These are phyloP conservation scores for Paratilapia polleni DNA, from an alignment of 2,113 vertebrate species.

Conservation along the genomic window DNA sequence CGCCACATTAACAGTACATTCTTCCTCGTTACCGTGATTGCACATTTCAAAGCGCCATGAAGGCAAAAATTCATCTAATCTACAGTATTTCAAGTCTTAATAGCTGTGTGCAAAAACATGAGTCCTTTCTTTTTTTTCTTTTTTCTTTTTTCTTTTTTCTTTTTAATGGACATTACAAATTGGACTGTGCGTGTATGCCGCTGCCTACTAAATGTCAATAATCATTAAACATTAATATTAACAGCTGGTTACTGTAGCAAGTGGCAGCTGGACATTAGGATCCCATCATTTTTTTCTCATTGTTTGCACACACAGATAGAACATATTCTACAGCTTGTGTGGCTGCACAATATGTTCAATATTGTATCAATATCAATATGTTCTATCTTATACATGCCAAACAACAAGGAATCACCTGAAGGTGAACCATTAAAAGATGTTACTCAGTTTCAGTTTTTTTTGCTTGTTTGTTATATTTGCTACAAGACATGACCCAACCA, in stretches of 20 bases:
- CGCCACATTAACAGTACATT: neutral
- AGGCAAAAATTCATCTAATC: neutral
- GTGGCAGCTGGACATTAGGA: neutral
- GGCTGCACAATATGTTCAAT: too few relatives aligned
- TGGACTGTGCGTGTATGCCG: neutral
- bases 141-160: neutral
- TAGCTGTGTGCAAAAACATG: neutral
- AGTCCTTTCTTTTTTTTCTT: neutral
- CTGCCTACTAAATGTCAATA: neutral
- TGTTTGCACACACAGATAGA: neutral
- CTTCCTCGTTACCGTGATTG: neutral
- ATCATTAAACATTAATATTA: slow-evolving; percentile 16
- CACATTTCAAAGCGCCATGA: neutral
- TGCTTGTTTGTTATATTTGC: neutral
- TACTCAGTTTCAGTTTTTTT: neutral
- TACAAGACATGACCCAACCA: neutral
- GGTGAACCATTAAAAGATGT: rapidly evolving
- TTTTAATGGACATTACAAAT: too few relatives aligned
- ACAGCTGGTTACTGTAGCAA: neutral
- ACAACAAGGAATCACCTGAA: neutral
- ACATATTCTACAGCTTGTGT: neutral
- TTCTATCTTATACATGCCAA: rapidly evolving
- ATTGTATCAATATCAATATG: too few relatives aligned
- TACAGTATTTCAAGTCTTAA: neutral
- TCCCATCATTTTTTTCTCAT: neutral